Conservation (phyloP, 2,797 vertebrate genomes). For the Rhincodon typus region DNA sequence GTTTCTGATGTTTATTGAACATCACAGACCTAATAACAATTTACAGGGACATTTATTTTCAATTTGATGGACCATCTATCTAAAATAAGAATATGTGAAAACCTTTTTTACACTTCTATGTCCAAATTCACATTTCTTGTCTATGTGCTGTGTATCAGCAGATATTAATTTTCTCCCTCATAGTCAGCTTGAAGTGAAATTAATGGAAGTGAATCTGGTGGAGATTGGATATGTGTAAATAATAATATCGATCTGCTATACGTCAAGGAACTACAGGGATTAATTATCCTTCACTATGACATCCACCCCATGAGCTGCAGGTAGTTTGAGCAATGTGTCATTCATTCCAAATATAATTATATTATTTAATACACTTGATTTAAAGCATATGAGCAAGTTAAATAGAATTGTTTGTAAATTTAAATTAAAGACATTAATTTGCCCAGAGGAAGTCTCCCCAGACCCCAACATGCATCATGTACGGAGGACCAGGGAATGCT, state of each 20-base stretch:
- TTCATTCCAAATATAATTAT: neutral
- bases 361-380: neutral
- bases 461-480: neutral
- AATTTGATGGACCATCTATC: neutral
- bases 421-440: neutral
- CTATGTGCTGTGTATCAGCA: neutral
- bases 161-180: neutral
- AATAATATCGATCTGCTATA: neutral
- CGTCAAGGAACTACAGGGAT: neutral
- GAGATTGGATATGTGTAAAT: neutral
- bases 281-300: slow-evolving; percentile 4
- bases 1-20: slow-evolving; percentile 32
- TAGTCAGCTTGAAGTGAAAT: slow-evolving; percentile 7
- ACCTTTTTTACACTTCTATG: neutral
- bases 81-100: neutral
- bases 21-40: slow-evolving; percentile 29
- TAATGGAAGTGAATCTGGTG: neutral
- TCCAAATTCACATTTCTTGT: neutral
- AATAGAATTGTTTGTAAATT: neutral
- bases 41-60: slow-evolving; percentile 29
- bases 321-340: neutral
- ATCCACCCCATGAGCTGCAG: neutral
- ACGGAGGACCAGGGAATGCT: too few relatives aligned
- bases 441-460: neutral
- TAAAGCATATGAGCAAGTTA: neutral